phyloP scores from a whole-genome alignment of 2,797 vertebrate species.

The Taeniopygia guttata region DNA sequence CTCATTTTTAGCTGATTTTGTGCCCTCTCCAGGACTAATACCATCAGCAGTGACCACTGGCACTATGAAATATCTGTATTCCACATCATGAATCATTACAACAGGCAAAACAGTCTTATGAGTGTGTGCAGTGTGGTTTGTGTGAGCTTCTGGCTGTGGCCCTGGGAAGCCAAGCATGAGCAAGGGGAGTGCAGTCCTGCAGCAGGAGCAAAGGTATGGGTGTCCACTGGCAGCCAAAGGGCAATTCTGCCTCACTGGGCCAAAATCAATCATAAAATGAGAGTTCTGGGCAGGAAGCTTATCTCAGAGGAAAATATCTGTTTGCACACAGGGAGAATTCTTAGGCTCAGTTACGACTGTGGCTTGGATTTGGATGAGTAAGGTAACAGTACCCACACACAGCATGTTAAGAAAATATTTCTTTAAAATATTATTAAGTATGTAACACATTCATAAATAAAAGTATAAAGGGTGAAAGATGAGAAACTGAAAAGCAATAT shows the following conservation, averaged over 20 bases:
- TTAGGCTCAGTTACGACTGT: not conserved
- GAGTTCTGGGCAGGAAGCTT: not conserved
- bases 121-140: accelerated
- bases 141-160: not conserved
- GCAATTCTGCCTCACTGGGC: not conserved
- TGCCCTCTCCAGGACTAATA: not conserved
- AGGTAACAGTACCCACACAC: not conserved
- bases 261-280: not conserved
- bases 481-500: not conserved
- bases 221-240: not conserved
- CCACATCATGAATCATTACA: not conserved
- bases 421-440: not conserved
- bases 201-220: not conserved
- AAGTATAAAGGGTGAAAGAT: not conserved
- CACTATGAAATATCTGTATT: not conserved
- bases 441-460: not conserved
- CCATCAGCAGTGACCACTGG: not conserved
- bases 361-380: not conserved
- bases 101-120: accelerated
- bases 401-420: not conserved
- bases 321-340: not conserved
- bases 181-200: not conserved
- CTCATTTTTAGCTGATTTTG: not conserved
- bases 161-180: not conserved
- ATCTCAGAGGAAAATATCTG: not conserved